These are phyloP conservation scores for Sebastes variabilis DNA, from an alignment of 2,797 vertebrate species.

Conservation along the genomic window DNA sequence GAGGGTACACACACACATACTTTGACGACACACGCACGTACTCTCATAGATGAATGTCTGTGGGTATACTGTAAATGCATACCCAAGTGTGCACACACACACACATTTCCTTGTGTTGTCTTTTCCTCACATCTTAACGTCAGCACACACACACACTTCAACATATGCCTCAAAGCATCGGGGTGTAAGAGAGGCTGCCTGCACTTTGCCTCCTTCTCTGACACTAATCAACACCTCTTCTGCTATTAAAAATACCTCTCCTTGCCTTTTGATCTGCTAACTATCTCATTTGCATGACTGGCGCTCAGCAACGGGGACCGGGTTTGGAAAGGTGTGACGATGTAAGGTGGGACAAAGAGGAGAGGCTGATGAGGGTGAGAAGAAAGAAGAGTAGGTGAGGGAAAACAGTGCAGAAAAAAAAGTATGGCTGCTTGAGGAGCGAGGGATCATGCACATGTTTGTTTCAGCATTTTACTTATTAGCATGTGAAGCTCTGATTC, in stretches of 20 bases:
- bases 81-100: constrained; percentile 5
- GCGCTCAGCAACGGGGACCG: constrained; percentile 37
- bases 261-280: constrained; percentile 75
- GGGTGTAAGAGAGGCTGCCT: constrained; percentile 56
- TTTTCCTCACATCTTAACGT: constrained; percentile 10
- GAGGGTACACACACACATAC: constrained; percentile 3
- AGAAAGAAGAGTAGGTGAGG: background rate
- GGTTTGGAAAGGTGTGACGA: constrained; percentile 46
- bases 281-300: constrained; percentile 79
- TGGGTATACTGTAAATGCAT: constrained; percentile 22
- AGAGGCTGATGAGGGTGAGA: constrained; percentile 3
- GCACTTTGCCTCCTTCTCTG: constrained; percentile 60
- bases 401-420: background rate
- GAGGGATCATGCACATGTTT: background rate
- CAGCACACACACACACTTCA: constrained; percentile 11
- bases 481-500: background rate
- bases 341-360: constrained; percentile 6
- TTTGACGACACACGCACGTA: background rate
- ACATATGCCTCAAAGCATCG: constrained; percentile 44
- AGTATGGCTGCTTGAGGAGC: background rate
- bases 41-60: constrained; percentile 24
- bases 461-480: background rate
- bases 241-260: constrained; percentile 75
- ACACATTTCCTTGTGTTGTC: constrained; percentile 4
- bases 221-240: constrained; percentile 80